Evolutionary conservation across 2,797 vertebrate genomes (phyloP), one percentile per base, ranked within the genome.

Genomic region (Ambastaia sidthimunki): DNA sequence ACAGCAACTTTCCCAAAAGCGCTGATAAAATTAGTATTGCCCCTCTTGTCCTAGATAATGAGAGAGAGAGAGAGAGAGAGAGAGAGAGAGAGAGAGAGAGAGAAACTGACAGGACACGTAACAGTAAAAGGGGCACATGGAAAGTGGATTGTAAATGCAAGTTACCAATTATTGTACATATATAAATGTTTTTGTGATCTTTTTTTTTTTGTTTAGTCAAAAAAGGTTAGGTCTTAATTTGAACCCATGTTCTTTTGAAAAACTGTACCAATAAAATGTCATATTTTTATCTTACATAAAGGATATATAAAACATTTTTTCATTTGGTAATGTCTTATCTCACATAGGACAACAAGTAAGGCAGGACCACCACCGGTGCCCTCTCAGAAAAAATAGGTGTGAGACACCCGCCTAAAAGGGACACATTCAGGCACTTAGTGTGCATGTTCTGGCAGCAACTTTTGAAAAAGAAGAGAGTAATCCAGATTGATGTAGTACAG

Each of bases 401-500:
- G 23, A 48, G 54, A 19, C 18, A 1, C 23, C 9, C 7, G n/a
- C 23, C 19, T 48, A 63, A 72, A 47, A 71, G 47, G 59, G 68
- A 71, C 57, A 67, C 68, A 67, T 37, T 73, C 41, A 60, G 67
- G 19, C 28, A 71, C 48, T 76, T 69, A 21, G 73, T 59, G 37
- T 60, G 7, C 16, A 59, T 18, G 37, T 55, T 52, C 66, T 73
- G 57, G 65, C 55, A 62, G 3, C 28, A 44, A 50, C n/a, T 59
- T 13, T 16, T 52, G 60, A 77, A 71, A 48, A 63, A 70, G 57
- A 55, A 57, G 70, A 71, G 71, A 65, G 71, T 71, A 37, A 79
- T 78, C 59, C 12, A 73, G 71, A 50, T 59, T 71, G 59, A 82
- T 59, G 77, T 78, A 78, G 28, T 52, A 18, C 75, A 78, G 75